phyloP scores from a whole-genome alignment of 2,888 invertebrate species.

The Microplitis deprimator region DNA sequence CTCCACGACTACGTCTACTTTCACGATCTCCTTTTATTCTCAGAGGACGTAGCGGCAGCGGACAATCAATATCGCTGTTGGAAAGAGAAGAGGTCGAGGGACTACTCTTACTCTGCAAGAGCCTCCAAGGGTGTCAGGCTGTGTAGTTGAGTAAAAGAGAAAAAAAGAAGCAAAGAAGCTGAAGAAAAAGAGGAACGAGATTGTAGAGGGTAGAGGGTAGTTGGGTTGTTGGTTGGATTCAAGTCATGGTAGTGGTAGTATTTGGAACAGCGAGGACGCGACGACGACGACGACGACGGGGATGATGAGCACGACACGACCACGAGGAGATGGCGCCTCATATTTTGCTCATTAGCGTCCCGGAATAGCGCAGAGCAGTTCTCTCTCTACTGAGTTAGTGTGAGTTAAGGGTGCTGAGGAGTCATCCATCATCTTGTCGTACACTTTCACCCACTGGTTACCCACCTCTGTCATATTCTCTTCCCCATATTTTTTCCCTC shows the following conservation, averaged over 20 bases:
- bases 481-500: conserved; percentile 35
- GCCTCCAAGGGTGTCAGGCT: conserved; percentile 45
- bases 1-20: conserved; percentile 38
- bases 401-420: conserved; percentile 57
- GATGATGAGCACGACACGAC: conserved; percentile 38
- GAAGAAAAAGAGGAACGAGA: conserved; percentile 31
- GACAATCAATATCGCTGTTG: conserved; percentile 66
- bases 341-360: conserved; percentile 72
- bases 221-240: conserved; percentile 37
- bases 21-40: conserved; percentile 48
- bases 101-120: conserved; percentile 20
- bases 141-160: conserved; percentile 33
- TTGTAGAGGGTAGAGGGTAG: conserved; percentile 13
- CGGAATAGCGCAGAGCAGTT: conserved; percentile 66
- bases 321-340: conserved; percentile 67
- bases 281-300: conserved; percentile 40
- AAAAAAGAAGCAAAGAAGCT: conserved; percentile 22
- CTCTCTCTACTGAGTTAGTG: conserved; percentile 48
- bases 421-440: conserved; percentile 70
- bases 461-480: conserved; percentile 53
- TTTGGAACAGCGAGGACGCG: conserved; percentile 43
- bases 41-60: conserved; percentile 50
- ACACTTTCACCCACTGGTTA: conserved; percentile 53
- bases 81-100: conserved; percentile 38
- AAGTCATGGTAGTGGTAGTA: conserved; percentile 33